Base-by-base conservation (phyloP, 2,797 vertebrate species). In the Dromococcyx pavoninus region DNA sequence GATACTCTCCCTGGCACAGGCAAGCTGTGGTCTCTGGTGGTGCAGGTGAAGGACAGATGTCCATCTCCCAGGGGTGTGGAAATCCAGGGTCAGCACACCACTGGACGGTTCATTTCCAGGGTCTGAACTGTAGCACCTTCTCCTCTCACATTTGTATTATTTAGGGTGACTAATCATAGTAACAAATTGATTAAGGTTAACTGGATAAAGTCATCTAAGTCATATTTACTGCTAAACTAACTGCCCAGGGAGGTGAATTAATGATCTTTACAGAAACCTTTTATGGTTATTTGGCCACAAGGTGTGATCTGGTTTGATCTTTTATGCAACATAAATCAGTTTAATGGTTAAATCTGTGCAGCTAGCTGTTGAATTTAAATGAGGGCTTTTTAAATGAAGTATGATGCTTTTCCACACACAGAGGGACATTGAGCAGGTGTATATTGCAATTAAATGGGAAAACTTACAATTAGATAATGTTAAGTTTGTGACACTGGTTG, bases 211-310 rank as follows among this genome's bases (percentile, higher is more conserved):
- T 96, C 94, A 96, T 95, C 95, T 95, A 92, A 86, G 91, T 94
- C 94, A 95, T 97, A 97, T 97, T 97, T 96, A 97, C 94, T 96
- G 93, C 94, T 96, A 97, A 96, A 94, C 95, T 97, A 97, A 97
- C 95, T 97, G 96, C 96, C 97, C 94, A 89, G 94, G 96, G 96
- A 97, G 94, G 94, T 94, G 93, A 97, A 97, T 97, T 97, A 97
- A 97, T 97, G 97, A 96, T 97, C 97, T 97, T 96, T 97, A 94
- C 94, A 96, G 97, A 95, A 97, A 96, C 95, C 94, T 96, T 97
- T 97, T 97, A 96, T 96, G 96, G 94, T 96, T 96, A 95, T 97
- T 95, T 97, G 96, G 95, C 97, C 97, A 96, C 97, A 96, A 97
- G 96, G 97, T 97, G 96, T 0, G 96, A 97, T 97, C 96, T 81